phyloP scores from a whole-genome alignment of 1,140 invertebrate genomes.

The Lordiphosa mommai region DNA sequence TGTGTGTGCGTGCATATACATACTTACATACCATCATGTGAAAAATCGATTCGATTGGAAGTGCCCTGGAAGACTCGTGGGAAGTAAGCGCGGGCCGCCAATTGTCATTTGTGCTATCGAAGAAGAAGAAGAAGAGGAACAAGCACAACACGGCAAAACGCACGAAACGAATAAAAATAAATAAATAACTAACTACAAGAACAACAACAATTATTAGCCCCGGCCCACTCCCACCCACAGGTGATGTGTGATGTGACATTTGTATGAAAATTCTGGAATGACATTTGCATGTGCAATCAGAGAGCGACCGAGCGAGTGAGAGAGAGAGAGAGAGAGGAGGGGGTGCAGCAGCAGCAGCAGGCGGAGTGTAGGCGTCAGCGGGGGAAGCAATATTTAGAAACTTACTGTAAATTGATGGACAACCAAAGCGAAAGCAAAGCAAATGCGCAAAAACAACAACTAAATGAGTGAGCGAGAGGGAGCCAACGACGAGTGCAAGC shows the following conservation, averaged over 20 bases:
- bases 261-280: constrained; percentile 27
- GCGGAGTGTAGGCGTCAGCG: constrained; percentile 9
- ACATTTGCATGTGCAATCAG: constrained; percentile 37
- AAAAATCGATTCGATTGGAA: constrained; percentile 80
- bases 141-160: constrained; percentile 16
- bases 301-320: constrained; percentile 2
- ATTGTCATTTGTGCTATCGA: constrained; percentile 67
- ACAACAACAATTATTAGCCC: constrained; percentile 10
- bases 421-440: constrained; percentile 7
- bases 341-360: constrained; percentile 12
- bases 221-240: no score
- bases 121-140: constrained; percentile 59
- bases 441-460: constrained; percentile 35
- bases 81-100: constrained; percentile 47
- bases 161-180: constrained; percentile 18
- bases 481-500: not conserved
- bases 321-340: constrained; percentile 9
- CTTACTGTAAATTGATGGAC: constrained; percentile 47
- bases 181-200: constrained; percentile 7
- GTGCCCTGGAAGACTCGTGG: constrained; percentile 51
- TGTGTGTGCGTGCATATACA: constrained; percentile 16
- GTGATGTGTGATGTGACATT: constrained; percentile 4
- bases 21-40: constrained; percentile 67
- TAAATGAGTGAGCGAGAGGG: constrained; percentile 9
- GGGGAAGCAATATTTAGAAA: constrained; percentile 23